Evolutionary conservation across 2,113 vertebrate genomes (phyloP), one percentile per base, ranked within the genome.

Genomic region (Notechis scutatus): DNA sequence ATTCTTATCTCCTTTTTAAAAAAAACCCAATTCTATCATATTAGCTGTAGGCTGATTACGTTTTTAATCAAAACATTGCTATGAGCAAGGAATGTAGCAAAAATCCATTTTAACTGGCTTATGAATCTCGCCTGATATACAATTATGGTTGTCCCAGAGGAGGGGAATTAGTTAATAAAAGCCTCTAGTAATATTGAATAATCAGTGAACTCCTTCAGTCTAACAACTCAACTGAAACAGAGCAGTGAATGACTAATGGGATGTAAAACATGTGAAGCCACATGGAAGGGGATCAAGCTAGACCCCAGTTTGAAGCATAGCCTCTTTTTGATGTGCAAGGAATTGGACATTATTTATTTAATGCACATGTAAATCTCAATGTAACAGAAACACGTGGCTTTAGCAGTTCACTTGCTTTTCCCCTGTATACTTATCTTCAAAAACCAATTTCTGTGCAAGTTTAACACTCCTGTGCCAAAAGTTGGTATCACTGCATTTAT

Each of bases 261-360:
- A 96, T 97, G 94, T 95, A 90, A 93, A 95, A 96, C 96, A 93
- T 94, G 92, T 96, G 93, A 95, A 94, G 94, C 96, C 93, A 47
- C 92, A 94, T 94, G 1, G 92, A 94, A 95, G 96, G 94, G 94
- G 88, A 89, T 89, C 45, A 45, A 96, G 94, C 95, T 89, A 69
- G 95, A 93, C 93, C 94, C 95, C 94, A 93, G 90, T 87, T 93
- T 24, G 61, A 0, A 24, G 94, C 87, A 89, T 85, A 93, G 94
- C 88, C 14, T 74, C 55, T 74, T 69, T 50, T 52, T 21, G 52
- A 47, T 23, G 26, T 20, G 59, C 42, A 52, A 69, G 74, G 89
- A 61, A 91, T 87, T 42, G 34, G 92, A 88, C 89, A 92, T 93
- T 56, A 87, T 90, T 90, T 86, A 86, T 90, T 64, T 86, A 86